Conservation (phyloP, 1,140 invertebrate species). For the Dolichoris vasculosae region DNA sequence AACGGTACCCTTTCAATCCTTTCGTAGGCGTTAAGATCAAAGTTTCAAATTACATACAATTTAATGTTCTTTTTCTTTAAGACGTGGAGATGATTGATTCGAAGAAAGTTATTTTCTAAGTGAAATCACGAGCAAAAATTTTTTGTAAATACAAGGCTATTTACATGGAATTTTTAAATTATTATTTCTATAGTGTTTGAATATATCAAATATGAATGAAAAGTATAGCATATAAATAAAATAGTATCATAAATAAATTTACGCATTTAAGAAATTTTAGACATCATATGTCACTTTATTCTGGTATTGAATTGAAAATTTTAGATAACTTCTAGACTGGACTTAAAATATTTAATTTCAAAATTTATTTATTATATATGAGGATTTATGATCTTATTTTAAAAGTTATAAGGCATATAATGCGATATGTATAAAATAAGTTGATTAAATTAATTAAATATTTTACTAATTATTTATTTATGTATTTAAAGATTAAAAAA, state of each 20-base stretch:
- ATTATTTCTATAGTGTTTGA: no score
- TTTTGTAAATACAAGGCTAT: no score
- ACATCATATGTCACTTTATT: neutral
- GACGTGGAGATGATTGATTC: no score
- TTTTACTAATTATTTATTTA: neutral
- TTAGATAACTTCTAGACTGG: neutral
- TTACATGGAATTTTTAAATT: no score
- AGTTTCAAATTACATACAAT: neutral
- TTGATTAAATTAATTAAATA: conserved; percentile 2
- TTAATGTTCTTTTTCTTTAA: no score
- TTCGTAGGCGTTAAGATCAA: neutral
- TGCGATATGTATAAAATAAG: neutral
- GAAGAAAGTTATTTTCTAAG: no score
- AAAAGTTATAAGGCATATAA: neutral
- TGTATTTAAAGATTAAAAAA: neutral
- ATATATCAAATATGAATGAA: no score
- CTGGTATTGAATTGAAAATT: neutral
- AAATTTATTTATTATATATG: neutral
- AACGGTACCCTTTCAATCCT: neutral
- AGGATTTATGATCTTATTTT: neutral
- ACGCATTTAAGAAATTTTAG: neutral
- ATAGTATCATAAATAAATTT: no score
- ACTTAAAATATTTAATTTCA: neutral
- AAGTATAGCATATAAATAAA: no score
- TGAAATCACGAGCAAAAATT: no score